Conservation (phyloP, 2,888 invertebrate species). For the Cryptocephalus moraei region DNA sequence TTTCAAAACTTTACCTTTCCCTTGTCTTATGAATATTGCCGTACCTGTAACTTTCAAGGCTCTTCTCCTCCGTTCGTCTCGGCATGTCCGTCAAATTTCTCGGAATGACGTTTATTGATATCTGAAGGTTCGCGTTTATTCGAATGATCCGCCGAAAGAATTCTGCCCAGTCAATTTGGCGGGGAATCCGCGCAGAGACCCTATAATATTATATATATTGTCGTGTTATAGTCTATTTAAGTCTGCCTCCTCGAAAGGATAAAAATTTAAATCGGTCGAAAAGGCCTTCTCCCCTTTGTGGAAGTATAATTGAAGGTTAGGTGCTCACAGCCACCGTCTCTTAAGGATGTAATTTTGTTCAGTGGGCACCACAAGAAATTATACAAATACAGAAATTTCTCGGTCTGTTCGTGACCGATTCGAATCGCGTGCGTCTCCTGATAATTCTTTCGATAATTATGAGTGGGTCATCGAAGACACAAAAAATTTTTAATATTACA, state of each 20-base stretch:
- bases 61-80: no score
- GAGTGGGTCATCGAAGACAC: background rate
- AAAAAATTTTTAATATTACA: background rate
- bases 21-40: no score
- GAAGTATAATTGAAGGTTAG: background rate
- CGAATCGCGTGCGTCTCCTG: constrained; percentile 1
- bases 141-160: no score
- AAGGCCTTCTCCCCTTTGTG: background rate
- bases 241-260: background rate
- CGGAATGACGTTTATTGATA: no score
- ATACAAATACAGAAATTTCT: background rate
- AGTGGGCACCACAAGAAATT: constrained; percentile 1
- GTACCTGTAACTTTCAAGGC: no score
- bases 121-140: no score
- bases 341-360: constrained; percentile 1
- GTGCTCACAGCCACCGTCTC: background rate
- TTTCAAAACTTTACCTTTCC: no score
- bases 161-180: no score
- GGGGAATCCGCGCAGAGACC: no score
- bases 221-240: no score
- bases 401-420: background rate
- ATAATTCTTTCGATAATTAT: constrained; percentile 1
- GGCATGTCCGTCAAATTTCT: no score
- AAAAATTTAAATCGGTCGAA: background rate
- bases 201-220: no score